Evolutionary conservation across 1,140 invertebrate species (phyloP), one percentile per base, ranked within the genome.

Genomic region (Diorhabda elongata): DNA sequence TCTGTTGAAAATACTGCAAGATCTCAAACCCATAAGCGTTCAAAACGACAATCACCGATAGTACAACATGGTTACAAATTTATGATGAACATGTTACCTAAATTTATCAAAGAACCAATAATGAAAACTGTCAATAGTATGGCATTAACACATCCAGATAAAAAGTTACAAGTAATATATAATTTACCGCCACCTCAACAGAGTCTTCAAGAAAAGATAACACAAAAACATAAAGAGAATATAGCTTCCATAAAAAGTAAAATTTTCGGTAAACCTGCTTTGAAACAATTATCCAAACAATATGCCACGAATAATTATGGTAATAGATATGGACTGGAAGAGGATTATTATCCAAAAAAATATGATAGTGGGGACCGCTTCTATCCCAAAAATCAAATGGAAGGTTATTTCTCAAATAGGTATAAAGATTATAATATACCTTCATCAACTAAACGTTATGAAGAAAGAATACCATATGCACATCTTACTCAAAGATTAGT

Each of bases 51-150:
- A 60, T 11, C 60, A 44, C 65, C 65, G 4, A 58, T 67, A 44
- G 9, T 67, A n/a, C 52, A 68, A 61, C 58, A 70, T 64, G 64
- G 71, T 3, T 70, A 70, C 58, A 73, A 73, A 63, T 73, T 70
- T 57, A 61, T 73, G 9, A 56, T 73, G 64, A 69, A 70, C 41
- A 70, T 73, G 69, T 11, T 73, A 6, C 71, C 71, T 41, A 57
- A 67, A n/a, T 70, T 58, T 47, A 44, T 73, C 9, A 63, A 69
- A 45, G 69, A 66, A 8, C 71, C 71, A 6, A 42, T 68, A n/a
- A 61, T 47, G 44, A 52, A 62, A 43, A 52, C 67, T 5, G 67
- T 68, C 5, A 68, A 68, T 57, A 57, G 42, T 9, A 61, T 68
- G 45, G 61, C 59, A 42, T n/a, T 62, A 8, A 68, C 59, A 2